Evolutionary conservation across 2,797 vertebrate species (phyloP).

Genomic region (Lithobates pipiens): DNA sequence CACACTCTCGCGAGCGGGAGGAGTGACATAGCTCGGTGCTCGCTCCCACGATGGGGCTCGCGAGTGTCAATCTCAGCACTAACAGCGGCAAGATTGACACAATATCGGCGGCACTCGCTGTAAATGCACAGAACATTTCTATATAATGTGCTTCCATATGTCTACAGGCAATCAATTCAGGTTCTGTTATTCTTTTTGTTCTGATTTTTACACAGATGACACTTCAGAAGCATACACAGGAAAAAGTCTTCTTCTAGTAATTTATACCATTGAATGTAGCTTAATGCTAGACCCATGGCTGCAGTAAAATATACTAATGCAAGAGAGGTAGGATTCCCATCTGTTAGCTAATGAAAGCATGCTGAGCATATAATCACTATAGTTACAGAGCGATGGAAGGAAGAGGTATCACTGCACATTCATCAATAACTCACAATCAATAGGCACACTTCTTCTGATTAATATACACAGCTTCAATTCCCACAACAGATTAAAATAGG

Average conservation of each 20-base stretch:
- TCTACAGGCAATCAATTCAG: no score
- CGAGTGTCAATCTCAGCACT: no score
- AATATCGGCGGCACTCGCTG: no score
- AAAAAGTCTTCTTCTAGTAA: neutral
- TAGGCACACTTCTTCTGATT: slow-evolving; percentile 33
- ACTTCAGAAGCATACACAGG: neutral
- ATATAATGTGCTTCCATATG: no score
- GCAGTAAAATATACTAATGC: slow-evolving; percentile 9
- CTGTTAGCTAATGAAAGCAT: slow-evolving; percentile 41
- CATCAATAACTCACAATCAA: slow-evolving; percentile 34
- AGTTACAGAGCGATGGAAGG: slow-evolving; percentile 24
- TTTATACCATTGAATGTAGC: neutral
- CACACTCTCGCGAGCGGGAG: no score
- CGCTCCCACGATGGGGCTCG: no score
- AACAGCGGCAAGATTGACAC: no score
- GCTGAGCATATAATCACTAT: slow-evolving; percentile 41
- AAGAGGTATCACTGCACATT: slow-evolving; percentile 32
- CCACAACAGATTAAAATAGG: slow-evolving; percentile 22
- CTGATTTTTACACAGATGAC: neutral
- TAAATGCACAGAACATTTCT: no score
- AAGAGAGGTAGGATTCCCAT: slow-evolving; percentile 8
- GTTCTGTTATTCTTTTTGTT: no score
- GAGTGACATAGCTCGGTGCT: no score
- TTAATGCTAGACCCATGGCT: neutral
- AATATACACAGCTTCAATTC: slow-evolving; percentile 47